Base-by-base conservation (phyloP, 2,888 invertebrate genomes). In the Parthenolecanium corni region DNA sequence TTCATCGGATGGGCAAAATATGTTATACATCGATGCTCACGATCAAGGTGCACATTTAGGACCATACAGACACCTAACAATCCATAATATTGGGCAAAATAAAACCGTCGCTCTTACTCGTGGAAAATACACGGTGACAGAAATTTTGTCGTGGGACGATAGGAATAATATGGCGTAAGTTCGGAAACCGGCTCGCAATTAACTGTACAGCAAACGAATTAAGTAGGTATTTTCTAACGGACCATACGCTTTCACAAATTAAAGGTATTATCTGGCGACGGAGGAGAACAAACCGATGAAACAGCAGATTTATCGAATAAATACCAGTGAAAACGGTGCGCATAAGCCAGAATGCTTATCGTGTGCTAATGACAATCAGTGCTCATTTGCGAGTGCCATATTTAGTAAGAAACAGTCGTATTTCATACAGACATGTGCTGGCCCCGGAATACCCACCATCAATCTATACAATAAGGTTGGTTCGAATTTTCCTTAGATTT, bases 211-310 rank as follows among this genome's bases (percentile, higher is more conserved):
- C n/a, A n/a, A n/a, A n/a, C n/a, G n/a, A n/a, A n/a, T n/a, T n/a
- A n/a, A n/a, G n/a, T n/a, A n/a, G n/a, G n/a, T 11, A 52, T 49
- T 36, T n/a, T n/a, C n/a, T n/a, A n/a, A n/a, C n/a, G n/a, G n/a
- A n/a, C n/a, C n/a, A n/a, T n/a, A n/a, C n/a, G n/a, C n/a, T n/a
- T n/a, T n/a, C n/a, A n/a, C n/a, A n/a, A n/a, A n/a, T n/a, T n/a
- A n/a, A n/a, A 91, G 90, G 64, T 95, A 90, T 78, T 96, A 88
- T 75, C 80, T 84, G 68, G 90, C 90, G 0, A 91, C 88, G 36
- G 80, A 81, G 5, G 83, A 81, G 61, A 14, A 64, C 66, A 76
- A 78, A 12, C 85, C 88, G 72, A 83, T 91, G 0, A 82, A 85
- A 3, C 82, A 85, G 61, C 82, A 66, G 4, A 3, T 66, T 21